Evolutionary conservation across 1,140 invertebrate species (phyloP).

Genomic region (Aphaenogaster rudis): DNA sequence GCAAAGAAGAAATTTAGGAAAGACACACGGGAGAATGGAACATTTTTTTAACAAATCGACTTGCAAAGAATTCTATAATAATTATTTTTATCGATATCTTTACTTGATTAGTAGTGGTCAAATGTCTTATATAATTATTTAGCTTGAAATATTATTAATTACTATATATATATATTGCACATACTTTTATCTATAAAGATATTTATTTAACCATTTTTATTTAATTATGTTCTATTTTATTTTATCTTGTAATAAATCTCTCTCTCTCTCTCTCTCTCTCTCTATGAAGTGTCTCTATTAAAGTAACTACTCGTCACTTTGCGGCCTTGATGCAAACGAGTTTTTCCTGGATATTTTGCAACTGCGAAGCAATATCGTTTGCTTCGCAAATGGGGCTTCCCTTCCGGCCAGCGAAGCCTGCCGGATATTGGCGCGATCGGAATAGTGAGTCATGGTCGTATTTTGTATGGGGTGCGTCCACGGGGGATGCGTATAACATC

Average conservation of each 20-base stretch:
- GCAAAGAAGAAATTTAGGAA: neutral
- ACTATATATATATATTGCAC: neutral
- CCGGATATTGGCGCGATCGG: conserved; percentile 57
- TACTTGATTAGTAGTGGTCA: neutral
- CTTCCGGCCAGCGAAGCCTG: conserved; percentile 6
- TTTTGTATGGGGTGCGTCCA: conserved; percentile 27
- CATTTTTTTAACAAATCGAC: neutral
- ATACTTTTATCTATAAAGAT: neutral
- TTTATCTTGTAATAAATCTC: neutral
- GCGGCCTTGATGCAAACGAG: neutral
- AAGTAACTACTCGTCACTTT: neutral
- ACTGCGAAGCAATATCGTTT: conserved; percentile 17
- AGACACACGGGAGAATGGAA: neutral
- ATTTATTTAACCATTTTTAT: conserved; percentile 13
- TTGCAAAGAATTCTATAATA: neutral
- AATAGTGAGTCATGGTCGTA: conserved; percentile 29
- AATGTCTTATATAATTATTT: neutral
- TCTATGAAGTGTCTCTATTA: conserved; percentile 23
- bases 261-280: neutral
- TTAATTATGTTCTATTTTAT: neutral
- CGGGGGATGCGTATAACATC: conserved; percentile 3
- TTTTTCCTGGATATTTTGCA: conserved; percentile 16
- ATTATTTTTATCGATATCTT: neutral
- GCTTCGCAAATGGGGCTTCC: conserved; percentile 36
- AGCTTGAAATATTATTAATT: neutral